Conservation (phyloP, 2,113 vertebrate species). For the Pholis gunnellus region DNA sequence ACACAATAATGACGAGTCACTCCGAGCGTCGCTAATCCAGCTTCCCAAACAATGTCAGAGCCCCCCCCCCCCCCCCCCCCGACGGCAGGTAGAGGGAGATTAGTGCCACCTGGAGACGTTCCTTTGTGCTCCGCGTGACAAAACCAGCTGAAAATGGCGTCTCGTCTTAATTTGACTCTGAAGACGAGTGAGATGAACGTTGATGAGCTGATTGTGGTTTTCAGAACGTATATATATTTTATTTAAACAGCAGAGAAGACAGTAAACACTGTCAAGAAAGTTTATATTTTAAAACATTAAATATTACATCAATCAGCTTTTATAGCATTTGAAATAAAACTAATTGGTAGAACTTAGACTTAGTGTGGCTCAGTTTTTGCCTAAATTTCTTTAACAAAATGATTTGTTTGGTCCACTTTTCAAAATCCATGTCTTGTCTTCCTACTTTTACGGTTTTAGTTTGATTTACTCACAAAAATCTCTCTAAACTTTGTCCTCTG, state of each 20-base stretch:
- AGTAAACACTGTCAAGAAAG: not conserved
- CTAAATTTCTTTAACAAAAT: not conserved
- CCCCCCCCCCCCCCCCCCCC: not conserved
- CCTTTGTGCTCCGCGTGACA: slow-evolving; percentile 19
- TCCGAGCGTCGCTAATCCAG: slow-evolving; percentile 66
- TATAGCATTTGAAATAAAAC: too few relatives aligned
- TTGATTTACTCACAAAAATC: not conserved
- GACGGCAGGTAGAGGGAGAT: slow-evolving; percentile 71
- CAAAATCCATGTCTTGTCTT: not conserved
- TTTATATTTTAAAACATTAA: not conserved
- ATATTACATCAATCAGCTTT: too few relatives aligned
- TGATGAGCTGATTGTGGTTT: not conserved
- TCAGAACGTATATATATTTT: not conserved
- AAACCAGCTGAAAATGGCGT: slow-evolving; percentile 1
- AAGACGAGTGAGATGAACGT: not conserved
- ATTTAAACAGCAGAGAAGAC: not conserved
- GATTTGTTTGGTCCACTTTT: not conserved
- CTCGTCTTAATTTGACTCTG: slow-evolving; percentile 9
- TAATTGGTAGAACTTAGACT: too few relatives aligned
- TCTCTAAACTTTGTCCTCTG: too few relatives aligned
- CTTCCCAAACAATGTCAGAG: slow-evolving; percentile 87
- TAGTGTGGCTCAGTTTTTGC: too few relatives aligned
- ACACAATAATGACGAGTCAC: slow-evolving; percentile 87
- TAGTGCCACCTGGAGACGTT: slow-evolving; percentile 28
- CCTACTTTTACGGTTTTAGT: not conserved